These are phyloP conservation scores for Cydia pomonella DNA, from an alignment of 1,140 invertebrate species.

Conservation along the genomic window DNA sequence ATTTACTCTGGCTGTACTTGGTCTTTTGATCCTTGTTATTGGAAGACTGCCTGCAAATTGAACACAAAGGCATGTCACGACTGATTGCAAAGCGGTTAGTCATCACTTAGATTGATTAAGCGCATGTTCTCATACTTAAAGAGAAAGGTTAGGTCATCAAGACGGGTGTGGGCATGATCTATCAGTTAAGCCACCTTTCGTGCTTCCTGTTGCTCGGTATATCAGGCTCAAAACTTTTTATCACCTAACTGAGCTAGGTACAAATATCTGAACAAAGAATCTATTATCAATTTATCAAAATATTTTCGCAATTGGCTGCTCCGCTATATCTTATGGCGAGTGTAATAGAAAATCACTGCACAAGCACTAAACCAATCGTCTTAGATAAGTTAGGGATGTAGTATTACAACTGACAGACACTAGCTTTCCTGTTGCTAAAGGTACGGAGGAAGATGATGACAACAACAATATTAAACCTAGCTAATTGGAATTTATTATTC, in stretches of 20 bases:
- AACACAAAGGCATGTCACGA: neutral
- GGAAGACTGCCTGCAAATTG: neutral
- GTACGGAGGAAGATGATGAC: neutral
- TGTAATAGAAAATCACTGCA: too few relatives aligned
- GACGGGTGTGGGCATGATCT: neutral
- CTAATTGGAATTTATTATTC: neutral
- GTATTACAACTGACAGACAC: too few relatives aligned
- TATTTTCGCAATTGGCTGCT: too few relatives aligned
- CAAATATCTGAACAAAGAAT: too few relatives aligned
- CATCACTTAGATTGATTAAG: constrained; percentile 22
- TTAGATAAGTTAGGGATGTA: too few relatives aligned
- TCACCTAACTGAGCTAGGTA: too few relatives aligned
- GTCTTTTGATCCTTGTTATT: constrained; percentile 5
- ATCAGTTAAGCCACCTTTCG: too few relatives aligned
- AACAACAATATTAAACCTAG: neutral
- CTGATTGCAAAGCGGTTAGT: constrained; percentile 1
- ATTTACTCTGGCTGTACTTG: neutral
- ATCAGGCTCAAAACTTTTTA: too few relatives aligned
- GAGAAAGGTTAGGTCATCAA: constrained; percentile 23
- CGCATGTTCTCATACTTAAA: constrained; percentile 6
- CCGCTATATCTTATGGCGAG: too few relatives aligned
- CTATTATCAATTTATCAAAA: too few relatives aligned
- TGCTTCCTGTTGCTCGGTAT: too few relatives aligned
- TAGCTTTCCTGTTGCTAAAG: neutral
- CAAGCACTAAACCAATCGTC: too few relatives aligned